These are phyloP conservation scores for Ctenodactylus gundi DNA, from an alignment of 2,113 vertebrate genomes.

Conservation along the genomic window DNA sequence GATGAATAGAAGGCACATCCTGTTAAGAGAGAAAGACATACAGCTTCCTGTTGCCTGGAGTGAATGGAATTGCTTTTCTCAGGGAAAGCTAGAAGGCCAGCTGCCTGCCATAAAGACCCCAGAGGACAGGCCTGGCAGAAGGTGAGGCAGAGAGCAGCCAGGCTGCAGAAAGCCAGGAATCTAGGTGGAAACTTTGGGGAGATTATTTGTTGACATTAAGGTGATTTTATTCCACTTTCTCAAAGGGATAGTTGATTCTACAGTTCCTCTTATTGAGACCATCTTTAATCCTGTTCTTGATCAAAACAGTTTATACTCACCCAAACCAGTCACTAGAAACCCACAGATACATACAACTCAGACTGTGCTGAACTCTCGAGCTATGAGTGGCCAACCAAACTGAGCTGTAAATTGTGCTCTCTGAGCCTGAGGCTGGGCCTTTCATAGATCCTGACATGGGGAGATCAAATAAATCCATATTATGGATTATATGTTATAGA, in stretches of 20 bases:
- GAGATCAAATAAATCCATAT: background rate
- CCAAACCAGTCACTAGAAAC: background rate
- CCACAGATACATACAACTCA: background rate
- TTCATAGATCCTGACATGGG: background rate
- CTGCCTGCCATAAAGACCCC: background rate
- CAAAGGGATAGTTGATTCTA: background rate
- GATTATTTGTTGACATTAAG: background rate
- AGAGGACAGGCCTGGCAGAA: background rate
- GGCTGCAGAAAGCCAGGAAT: background rate
- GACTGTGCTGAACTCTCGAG: too few relatives aligned
- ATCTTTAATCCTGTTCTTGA: constrained; percentile 35
- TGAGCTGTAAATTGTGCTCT: background rate
- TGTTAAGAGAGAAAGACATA: background rate
- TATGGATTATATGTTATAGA: background rate
- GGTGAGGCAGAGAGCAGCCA: background rate
- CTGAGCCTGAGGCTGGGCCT: background rate
- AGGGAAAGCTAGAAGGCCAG: background rate
- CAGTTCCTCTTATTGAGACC: background rate
- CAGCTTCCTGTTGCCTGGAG: background rate
- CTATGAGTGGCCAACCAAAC: background rate
- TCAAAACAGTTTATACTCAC: background rate
- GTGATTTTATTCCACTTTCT: background rate
- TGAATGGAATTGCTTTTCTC: background rate
- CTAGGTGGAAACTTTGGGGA: background rate
- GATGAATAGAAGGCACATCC: background rate